Conservation (phyloP, 2,888 invertebrate genomes). For the Thymelicus sylvestris region DNA sequence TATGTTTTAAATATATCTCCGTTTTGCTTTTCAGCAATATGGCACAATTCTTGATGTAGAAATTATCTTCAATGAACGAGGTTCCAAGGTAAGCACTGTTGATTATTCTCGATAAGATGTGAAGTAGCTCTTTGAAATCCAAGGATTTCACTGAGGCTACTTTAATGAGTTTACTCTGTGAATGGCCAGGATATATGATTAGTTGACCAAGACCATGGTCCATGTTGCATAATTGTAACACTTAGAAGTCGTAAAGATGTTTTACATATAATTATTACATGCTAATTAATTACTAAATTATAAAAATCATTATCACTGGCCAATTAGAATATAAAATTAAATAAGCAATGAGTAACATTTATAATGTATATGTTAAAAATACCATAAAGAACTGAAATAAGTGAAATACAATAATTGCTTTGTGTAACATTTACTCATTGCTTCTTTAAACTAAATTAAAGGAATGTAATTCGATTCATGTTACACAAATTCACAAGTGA, state of each 20-base stretch:
- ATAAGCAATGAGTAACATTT: slow-evolving; percentile 43
- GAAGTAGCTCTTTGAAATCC: slow-evolving; percentile 72
- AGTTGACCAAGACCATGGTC: not conserved
- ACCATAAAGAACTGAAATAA: not conserved
- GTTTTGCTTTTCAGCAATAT: slow-evolving; percentile 94
- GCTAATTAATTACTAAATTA: not conserved
- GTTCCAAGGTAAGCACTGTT: slow-evolving; percentile 96
- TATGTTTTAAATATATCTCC: slow-evolving; percentile 38
- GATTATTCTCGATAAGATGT: slow-evolving; percentile 31
- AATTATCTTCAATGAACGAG: slow-evolving; percentile 99
- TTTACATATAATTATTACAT: too few relatives aligned
- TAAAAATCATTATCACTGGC: slow-evolving; percentile 21
- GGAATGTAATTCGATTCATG: slow-evolving; percentile 37
- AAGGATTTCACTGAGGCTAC: slow-evolving; percentile 65
- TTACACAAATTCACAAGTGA: not conserved
- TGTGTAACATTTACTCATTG: slow-evolving; percentile 41
- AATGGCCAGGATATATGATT: slow-evolving; percentile 16
- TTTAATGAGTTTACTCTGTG: slow-evolving; percentile 43
- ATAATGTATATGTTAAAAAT: not conserved
- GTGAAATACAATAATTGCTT: not conserved
- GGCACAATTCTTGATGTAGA: slow-evolving; percentile 99
- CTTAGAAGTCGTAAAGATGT: too few relatives aligned
- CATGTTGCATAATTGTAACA: too few relatives aligned
- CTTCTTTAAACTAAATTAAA: slow-evolving; percentile 47
- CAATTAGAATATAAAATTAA: slow-evolving; percentile 35